Conservation (phyloP, 2,113 vertebrate genomes). For the Abramis brama region DNA sequence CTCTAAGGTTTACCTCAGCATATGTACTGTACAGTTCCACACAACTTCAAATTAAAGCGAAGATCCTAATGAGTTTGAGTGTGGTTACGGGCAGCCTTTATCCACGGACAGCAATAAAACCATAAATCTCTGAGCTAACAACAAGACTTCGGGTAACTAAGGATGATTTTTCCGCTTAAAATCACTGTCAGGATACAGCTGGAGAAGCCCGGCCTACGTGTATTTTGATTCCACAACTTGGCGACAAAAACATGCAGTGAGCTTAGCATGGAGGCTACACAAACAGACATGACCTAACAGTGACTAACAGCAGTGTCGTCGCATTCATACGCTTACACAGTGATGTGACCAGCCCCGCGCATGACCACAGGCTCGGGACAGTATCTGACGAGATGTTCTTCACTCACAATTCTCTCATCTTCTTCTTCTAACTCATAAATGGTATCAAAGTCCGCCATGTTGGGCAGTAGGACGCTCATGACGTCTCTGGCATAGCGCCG, state of each 20-base stretch:
- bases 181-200: conserved; percentile 15
- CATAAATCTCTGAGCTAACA: not conserved
- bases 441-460: conserved; percentile 99
- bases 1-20: not conserved
- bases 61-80: conserved; percentile 28
- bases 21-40: not conserved
- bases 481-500: conserved; percentile 72
- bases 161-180: conserved; percentile 23
- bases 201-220: conserved; percentile 39
- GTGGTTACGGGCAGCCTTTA: conserved; percentile 18
- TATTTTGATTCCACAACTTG: conserved; percentile 37
- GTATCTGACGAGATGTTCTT: conserved; percentile 86
- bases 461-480: conserved; percentile 93
- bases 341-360: conserved; percentile 95
- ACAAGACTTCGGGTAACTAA: not conserved
- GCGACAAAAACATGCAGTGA: conserved; percentile 43
- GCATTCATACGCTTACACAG: conserved; percentile 85
- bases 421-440: conserved; percentile 98
- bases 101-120: conserved; percentile 18
- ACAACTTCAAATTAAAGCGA: not conserved
- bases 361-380: conserved; percentile 93
- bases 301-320: conserved; percentile 22
- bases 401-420: conserved; percentile 88
- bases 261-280: conserved; percentile 53
- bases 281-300: conserved; percentile 35